Base-by-base conservation (phyloP, 2,797 vertebrate species). In the Mionectes olivaceus region DNA sequence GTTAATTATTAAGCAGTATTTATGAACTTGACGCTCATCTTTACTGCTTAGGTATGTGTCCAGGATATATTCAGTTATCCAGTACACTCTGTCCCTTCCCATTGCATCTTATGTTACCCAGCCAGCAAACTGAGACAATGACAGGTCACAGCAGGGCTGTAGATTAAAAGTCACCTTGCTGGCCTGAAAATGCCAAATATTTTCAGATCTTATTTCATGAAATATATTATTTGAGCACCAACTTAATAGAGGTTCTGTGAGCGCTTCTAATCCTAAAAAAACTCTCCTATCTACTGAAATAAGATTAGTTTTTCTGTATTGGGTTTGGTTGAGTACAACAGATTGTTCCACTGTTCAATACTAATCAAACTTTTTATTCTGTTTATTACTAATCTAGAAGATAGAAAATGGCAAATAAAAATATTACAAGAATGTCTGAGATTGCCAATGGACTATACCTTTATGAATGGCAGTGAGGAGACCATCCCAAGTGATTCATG, bases 101-200 rank as follows among this genome's bases (percentile, higher is more conserved):
- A 3, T 57, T 57, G 19, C 22, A 59, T 37, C 18, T 23, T 16
- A 17, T 25, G 5, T 39, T 25, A 70, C 13, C 22, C 23, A 61
- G 4, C 10, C 41, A 35, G 18, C 37, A 67, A 73, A 43, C 18
- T 0, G 1, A 67, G 43, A 27, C 8, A 25, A 5, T 1, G 3
- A 41, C 19, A 46, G 33, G n/a, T 27, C 21, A 46, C 39, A 73
- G 16, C 70, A 75, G 30, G 23, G 33, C 21, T 56, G 13, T 25
- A 43, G 33, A 43, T 47, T 63, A 57, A 63, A 81, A 81, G 19
- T 44, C 13, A 37, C 19, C 21, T 64, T 69, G 7, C 16, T 55
- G 60, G 41, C 23, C 9, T n/a, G 23, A 4, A 55, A 78, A n/a
- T 59, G 53, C 52, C 22, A 55, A 59, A 25, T 63, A 5, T 59